Evolutionary conservation across 92 coral and sea anemone genomes (phyloP).

Genomic region (Bergia puertoricense): DNA sequence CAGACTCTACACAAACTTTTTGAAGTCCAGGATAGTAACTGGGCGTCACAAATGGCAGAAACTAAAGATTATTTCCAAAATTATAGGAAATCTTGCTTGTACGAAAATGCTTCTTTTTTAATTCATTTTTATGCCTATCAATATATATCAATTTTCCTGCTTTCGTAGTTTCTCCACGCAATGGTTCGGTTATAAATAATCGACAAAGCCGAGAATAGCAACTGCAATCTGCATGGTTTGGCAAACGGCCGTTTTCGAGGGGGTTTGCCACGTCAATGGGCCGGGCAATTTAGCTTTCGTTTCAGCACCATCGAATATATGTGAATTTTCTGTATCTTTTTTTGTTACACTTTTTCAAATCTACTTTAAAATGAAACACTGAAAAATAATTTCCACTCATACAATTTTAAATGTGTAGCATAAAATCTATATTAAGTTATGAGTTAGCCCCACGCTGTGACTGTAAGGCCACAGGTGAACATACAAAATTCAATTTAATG

Average conservation of each 20-base stretch:
- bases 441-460: not conserved
- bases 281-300: not conserved
- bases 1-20: not conserved
- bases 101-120: not conserved
- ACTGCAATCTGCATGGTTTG: not conserved
- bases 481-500: conserved; percentile 8
- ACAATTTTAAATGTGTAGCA: not conserved
- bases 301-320: not conserved
- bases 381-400: not conserved
- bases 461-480: not conserved
- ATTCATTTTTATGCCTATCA: not conserved
- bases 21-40: not conserved
- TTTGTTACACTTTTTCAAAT: not conserved
- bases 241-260: not conserved
- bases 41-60: not conserved
- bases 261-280: not conserved
- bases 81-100: not conserved
- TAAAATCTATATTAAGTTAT: no score
- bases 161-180: not conserved
- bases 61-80: not conserved
- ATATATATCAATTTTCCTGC: not conserved
- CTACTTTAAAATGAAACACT: not conserved
- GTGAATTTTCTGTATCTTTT: not conserved
- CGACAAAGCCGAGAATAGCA: not conserved
- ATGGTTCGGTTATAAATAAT: not conserved